These are phyloP conservation scores for Epiperipatus broadwayi DNA, from an alignment of 2,888 invertebrate species.

Conservation along the genomic window DNA sequence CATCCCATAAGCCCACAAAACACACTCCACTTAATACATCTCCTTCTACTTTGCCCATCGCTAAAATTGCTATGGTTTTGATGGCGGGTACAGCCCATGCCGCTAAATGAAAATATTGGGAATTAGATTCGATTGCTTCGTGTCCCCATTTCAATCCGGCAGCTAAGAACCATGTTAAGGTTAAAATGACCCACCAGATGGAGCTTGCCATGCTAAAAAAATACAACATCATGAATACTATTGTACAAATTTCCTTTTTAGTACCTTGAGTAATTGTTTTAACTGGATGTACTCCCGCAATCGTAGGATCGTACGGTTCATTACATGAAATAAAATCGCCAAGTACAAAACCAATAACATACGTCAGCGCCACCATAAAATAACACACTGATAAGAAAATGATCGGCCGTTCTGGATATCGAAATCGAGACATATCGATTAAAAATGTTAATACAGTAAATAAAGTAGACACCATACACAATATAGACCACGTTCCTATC, in stretches of 20 bases:
- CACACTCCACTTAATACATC: constrained; percentile 78
- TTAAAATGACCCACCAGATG: constrained; percentile 93
- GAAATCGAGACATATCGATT: constrained; percentile 81
- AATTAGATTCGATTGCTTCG: constrained; percentile 91
- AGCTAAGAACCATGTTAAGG: constrained; percentile 87
- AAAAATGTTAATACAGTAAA: constrained; percentile 62
- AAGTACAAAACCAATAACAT: constrained; percentile 41
- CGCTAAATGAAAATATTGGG: constrained; percentile 86
- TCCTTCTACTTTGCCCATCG: constrained; percentile 88
- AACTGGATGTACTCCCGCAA: constrained; percentile 51
- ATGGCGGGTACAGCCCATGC: constrained; percentile 96
- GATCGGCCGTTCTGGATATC: constrained; percentile 92
- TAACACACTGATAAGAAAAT: constrained; percentile 92
- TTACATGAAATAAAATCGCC: constrained; percentile 50
- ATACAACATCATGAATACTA: constrained; percentile 72
- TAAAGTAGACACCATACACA: constrained; percentile 72
- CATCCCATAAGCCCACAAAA: constrained; percentile 77
- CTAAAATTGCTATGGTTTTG: constrained; percentile 81
- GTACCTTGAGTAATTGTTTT: constrained; percentile 63
- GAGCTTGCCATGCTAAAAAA: constrained; percentile 92
- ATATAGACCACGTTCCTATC: constrained; percentile 80
- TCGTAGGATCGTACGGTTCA: constrained; percentile 52
- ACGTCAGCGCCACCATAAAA: constrained; percentile 76
- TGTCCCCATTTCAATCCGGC: constrained; percentile 95
- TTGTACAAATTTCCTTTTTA: constrained; percentile 47